Evolutionary conservation across 2,888 invertebrate species (phyloP).

Genomic region (Protula sp.): DNA sequence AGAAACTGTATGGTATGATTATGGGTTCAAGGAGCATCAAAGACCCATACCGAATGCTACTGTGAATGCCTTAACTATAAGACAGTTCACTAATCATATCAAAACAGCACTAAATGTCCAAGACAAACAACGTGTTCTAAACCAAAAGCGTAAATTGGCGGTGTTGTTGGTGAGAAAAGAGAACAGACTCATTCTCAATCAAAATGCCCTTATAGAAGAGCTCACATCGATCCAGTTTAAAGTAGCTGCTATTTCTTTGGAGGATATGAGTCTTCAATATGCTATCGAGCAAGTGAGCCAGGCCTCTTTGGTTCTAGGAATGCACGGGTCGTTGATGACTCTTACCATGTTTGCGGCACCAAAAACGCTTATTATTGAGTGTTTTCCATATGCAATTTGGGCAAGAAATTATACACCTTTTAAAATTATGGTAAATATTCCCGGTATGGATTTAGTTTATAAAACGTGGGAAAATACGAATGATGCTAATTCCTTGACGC

Average conservation of each 20-base stretch:
- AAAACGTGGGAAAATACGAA: slow-evolving; percentile 53
- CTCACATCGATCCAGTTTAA: slow-evolving; percentile 33
- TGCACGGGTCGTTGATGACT: slow-evolving; percentile 56
- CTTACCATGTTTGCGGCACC: slow-evolving; percentile 53
- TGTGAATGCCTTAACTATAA: slow-evolving; percentile 26
- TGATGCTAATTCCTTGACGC: slow-evolving; percentile 38
- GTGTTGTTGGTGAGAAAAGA: slow-evolving; percentile 48
- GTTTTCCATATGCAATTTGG: slow-evolving; percentile 57
- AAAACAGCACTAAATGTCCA: slow-evolving; percentile 2
- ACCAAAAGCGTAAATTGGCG: slow-evolving; percentile 22
- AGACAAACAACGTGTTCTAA: not conserved
- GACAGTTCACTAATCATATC: slow-evolving; percentile 12
- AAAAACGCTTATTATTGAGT: slow-evolving; percentile 52
- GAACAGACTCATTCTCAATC: slow-evolving; percentile 56
- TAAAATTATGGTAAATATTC: slow-evolving; percentile 48
- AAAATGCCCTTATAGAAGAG: slow-evolving; percentile 46
- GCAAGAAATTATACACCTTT: slow-evolving; percentile 55
- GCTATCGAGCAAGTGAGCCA: slow-evolving; percentile 33
- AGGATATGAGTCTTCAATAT: slow-evolving; percentile 36
- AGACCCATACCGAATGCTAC: slow-evolving; percentile 40
- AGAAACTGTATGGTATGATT: slow-evolving; percentile 56
- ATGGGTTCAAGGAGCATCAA: slow-evolving; percentile 56
- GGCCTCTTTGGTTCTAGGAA: slow-evolving; percentile 47
- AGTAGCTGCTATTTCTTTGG: slow-evolving; percentile 37
- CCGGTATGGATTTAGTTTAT: slow-evolving; percentile 49